These are phyloP conservation scores for Salvelinus fontinalis DNA, from an alignment of 2,113 vertebrate species.

Conservation along the genomic window DNA sequence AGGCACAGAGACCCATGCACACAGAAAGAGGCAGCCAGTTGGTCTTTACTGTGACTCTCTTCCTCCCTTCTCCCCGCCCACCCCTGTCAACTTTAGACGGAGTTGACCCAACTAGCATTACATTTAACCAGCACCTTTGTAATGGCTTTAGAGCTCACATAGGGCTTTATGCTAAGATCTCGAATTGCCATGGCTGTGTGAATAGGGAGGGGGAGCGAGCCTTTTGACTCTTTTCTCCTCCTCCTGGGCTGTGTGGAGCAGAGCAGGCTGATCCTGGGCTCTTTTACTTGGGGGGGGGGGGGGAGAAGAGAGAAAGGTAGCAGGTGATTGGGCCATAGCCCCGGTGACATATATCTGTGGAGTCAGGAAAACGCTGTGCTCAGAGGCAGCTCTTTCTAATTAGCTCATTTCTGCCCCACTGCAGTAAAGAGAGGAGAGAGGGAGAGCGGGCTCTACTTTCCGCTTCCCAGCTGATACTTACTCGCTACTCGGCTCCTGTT, in stretches of 20 bases:
- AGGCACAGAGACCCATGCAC: slow-evolving; percentile 27
- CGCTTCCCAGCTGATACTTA: slow-evolving; percentile 42
- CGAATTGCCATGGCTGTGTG: slow-evolving; percentile 47
- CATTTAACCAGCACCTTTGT: slow-evolving; percentile 56
- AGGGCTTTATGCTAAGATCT: slow-evolving; percentile 49
- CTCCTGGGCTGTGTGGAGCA: slow-evolving; percentile 25
- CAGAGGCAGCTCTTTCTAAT: slow-evolving; percentile 60
- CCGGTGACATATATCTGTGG: slow-evolving; percentile 54
- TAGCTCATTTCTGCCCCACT: slow-evolving; percentile 59
- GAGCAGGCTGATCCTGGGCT: slow-evolving; percentile 40
- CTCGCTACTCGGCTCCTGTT: neutral
- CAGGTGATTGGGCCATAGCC: slow-evolving; percentile 62
- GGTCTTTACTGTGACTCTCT: slow-evolving; percentile 38
- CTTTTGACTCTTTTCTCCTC: slow-evolving; percentile 46
- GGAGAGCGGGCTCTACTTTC: neutral
- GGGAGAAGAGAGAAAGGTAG: too few species aligned
- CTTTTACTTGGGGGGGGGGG: slow-evolving; percentile 30
- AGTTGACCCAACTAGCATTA: slow-evolving; percentile 49
- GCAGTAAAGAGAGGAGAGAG: slow-evolving; percentile 28
- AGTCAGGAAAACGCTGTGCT: slow-evolving; percentile 54
- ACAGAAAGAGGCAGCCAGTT: slow-evolving; percentile 37
- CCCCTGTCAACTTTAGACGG: slow-evolving; percentile 46
- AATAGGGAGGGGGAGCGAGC: slow-evolving; percentile 48
- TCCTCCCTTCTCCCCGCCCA: slow-evolving; percentile 15
- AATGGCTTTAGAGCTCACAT: slow-evolving; percentile 49